Conservation (phyloP, 1,140 invertebrate species). For the Aphaenogaster rudis region DNA sequence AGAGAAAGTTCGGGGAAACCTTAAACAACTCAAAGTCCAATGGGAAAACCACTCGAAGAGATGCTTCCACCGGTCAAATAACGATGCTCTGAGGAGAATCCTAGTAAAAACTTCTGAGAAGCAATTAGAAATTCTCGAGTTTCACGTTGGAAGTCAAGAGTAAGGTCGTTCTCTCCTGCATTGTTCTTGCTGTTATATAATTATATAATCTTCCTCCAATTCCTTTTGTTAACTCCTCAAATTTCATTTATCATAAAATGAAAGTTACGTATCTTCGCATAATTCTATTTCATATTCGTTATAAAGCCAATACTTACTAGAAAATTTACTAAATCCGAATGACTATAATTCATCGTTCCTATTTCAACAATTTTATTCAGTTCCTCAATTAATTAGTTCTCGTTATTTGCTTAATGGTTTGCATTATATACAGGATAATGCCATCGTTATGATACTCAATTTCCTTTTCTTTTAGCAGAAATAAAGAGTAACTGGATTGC, state of each 20-base stretch:
- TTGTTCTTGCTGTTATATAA: conserved; percentile 30
- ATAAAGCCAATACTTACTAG: background rate
- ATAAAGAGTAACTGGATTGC: background rate
- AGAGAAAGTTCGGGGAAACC: conserved; percentile 45
- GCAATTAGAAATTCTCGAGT: conserved; percentile 20
- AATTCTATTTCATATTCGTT: background rate
- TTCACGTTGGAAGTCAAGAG: conserved; percentile 38
- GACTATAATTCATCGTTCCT: background rate
- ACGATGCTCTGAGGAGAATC: background rate
- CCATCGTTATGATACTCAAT: background rate
- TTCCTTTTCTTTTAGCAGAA: background rate
- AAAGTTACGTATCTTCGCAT: background rate
- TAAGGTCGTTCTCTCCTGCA: background rate
- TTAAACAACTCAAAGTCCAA: background rate
- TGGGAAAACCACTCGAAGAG: conserved; percentile 7
- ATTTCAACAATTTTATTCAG: background rate
- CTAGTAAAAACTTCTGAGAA: conserved; percentile 41
- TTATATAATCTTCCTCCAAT: conserved; percentile 14
- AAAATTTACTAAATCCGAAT: background rate
- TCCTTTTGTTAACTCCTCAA: background rate
- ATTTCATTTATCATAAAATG: background rate
- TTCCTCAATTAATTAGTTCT: background rate
- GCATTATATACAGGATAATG: background rate
- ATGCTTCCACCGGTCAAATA: background rate
- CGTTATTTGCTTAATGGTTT: background rate